Evolutionary conservation across 2,113 vertebrate species (phyloP).

Genomic region (Planiliza haematocheilus): DNA sequence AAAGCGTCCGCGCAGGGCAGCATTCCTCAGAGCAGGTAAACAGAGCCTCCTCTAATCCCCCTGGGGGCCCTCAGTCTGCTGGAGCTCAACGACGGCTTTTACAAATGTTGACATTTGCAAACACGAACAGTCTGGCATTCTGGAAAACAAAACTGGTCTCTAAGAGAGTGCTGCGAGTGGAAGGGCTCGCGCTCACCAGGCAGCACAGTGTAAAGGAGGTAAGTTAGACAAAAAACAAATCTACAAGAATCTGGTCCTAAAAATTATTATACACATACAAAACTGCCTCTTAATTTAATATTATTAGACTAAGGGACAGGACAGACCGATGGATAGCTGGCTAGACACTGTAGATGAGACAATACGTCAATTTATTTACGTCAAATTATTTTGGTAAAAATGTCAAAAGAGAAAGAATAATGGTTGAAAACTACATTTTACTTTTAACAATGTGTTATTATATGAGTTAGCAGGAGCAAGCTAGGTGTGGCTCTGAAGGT

Average conservation of each 20-base stretch:
- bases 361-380: too few species aligned
- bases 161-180: slow-evolving; percentile 51
- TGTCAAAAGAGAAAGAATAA: too few species aligned
- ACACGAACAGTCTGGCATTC: slow-evolving; percentile 77
- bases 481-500: too few species aligned
- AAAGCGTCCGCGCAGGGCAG: slow-evolving; percentile 77
- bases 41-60: slow-evolving; percentile 82
- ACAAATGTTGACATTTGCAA: slow-evolving; percentile 84
- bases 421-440: too few species aligned
- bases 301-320: too few species aligned
- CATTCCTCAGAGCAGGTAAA: slow-evolving; percentile 86
- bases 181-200: slow-evolving; percentile 2
- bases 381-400: too few species aligned
- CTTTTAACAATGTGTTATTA: too few species aligned
- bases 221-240: slow-evolving; percentile 2
- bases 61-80: slow-evolving; percentile 76
- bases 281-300: not conserved
- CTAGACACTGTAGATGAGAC: too few species aligned
- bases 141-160: slow-evolving; percentile 74
- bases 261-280: slow-evolving; percentile 1
- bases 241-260: not conserved
- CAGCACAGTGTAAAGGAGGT: not conserved
- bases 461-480: too few species aligned
- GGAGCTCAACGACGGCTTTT: slow-evolving; percentile 76
- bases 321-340: too few species aligned